Conservation (phyloP, 2,797 vertebrate species). For the Gadopsis marmoratus region DNA sequence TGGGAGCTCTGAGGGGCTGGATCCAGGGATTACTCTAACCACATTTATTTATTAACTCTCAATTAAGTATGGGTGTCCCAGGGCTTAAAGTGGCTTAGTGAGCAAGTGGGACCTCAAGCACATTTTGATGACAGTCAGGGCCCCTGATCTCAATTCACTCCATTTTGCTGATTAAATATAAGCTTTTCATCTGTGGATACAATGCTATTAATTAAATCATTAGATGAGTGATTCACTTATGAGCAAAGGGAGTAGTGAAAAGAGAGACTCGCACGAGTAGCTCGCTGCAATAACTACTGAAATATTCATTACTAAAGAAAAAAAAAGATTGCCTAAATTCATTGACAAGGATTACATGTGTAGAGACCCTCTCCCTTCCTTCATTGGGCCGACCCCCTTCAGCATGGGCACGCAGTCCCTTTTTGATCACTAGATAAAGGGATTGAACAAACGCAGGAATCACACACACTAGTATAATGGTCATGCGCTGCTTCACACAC, state of each 20-base stretch:
- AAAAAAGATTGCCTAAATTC: constrained; percentile 82
- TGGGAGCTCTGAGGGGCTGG: constrained; percentile 71
- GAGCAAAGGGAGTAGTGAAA: constrained; percentile 81
- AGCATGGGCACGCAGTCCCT: constrained; percentile 68
- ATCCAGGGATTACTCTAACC: constrained; percentile 84
- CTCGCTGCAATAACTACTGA: constrained; percentile 85
- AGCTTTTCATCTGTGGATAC: constrained; percentile 88
- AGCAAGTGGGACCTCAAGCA: constrained; percentile 78
- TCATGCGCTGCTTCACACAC: constrained; percentile 27
- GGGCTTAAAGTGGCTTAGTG: constrained; percentile 78
- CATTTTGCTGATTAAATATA: constrained; percentile 87
- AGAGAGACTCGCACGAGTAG: constrained; percentile 77
- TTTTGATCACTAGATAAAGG: constrained; percentile 80
- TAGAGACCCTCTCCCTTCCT: constrained; percentile 80
- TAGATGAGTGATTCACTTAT: constrained; percentile 85
- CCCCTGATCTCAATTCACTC: constrained; percentile 82
- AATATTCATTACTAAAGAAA: constrained; percentile 86
- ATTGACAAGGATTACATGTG: constrained; percentile 89
- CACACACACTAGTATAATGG: constrained; percentile 37
- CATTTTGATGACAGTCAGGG: constrained; percentile 82
- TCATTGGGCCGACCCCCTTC: constrained; percentile 76
- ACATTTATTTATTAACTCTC: constrained; percentile 87
- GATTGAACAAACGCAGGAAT: constrained; percentile 70
- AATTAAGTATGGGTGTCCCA: constrained; percentile 84
- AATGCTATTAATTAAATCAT: constrained; percentile 91